Evolutionary conservation across 2,113 vertebrate genomes (phyloP), one percentile per base, ranked within the genome.

Genomic region (Leucosticte australis): DNA sequence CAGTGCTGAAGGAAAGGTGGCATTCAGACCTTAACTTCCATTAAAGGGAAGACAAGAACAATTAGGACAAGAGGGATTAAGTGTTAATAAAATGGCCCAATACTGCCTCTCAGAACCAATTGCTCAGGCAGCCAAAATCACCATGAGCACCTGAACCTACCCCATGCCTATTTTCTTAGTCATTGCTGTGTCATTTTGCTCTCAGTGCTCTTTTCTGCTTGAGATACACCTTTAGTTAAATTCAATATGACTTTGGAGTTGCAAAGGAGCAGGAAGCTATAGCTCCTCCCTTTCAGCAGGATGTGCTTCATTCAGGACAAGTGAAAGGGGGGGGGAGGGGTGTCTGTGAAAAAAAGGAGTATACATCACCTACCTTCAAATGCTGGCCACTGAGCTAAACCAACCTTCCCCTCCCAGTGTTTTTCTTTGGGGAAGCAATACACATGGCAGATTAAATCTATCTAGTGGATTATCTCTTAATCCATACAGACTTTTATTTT

Each of bases 391-490:
- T 30, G 28, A 64, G 56, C 52, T 46, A 90, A 78, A 42, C 8
- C 42, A 81, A 47, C 52, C 47, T 56, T n/a, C 37, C 39, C 24
- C 55, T 69, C 71, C 59, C 78, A 63, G 4, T 3, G 35, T 50
- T 88, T 31, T 76, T 57, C 75, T 90, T 44, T 24, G 42, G 18
- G 62, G 42, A 94, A 91, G 46, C 42, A 95, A 81, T 89, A 76
- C 76, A 86, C 1, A 23, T 37, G 44, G 83, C 78, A 92, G 87
- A 95, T 95, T 94, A 96, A 92, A 94, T 90, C 76, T 93, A 78
- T 90, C 92, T 60, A 71, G 47, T 42, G 69, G 88, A 96, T 95
- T 94, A 96, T 73, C 88, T 90, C 69, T 83, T 94, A 95, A 96
- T 96, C 94, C 83, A 71, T 24, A 73, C 20, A 67, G 88, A 71